Percentiles rank a stretch among this genome's conserved stretches.
Evolutionary conservation across 2,113 vertebrate genomes (phyloP).

Genomic region (Amblyornis subalaris): DNA sequence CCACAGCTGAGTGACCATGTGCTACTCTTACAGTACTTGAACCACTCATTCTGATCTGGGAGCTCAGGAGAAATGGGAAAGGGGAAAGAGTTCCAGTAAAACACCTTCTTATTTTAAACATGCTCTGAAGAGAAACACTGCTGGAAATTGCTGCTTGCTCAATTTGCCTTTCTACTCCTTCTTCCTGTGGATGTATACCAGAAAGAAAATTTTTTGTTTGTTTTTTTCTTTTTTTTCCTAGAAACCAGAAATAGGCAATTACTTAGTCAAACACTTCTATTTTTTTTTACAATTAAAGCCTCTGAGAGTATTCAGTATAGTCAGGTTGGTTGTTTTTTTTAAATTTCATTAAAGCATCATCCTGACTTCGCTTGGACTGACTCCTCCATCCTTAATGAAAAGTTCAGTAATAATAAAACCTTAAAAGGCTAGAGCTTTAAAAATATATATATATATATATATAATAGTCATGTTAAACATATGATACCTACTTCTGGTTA

Average conservation of each 20-base stretch:
- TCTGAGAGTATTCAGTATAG: not conserved
- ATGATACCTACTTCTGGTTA: not conserved
- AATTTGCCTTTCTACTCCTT: not conserved
- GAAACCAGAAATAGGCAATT: not conserved
- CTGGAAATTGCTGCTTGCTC: not conserved
- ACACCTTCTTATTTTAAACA: not conserved
- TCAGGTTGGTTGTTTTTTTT: not conserved
- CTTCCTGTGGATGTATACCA: not conserved
- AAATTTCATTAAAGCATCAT: not conserved
- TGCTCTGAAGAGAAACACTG: not conserved
- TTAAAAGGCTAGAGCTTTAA: not conserved
- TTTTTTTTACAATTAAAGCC: not conserved
- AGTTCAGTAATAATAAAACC: not conserved
- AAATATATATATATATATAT: not conserved
- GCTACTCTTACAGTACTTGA: not conserved
- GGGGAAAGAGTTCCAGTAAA: not conserved
- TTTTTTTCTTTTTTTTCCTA: not conserved
- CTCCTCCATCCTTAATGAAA: not conserved
- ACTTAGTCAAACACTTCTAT: fast-evolving
- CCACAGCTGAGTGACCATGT: not conserved
- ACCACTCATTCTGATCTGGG: not conserved
- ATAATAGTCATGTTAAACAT: not conserved
- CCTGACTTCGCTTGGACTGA: not conserved
- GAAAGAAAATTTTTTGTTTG: not conserved
- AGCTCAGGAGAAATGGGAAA: not conserved